Evolutionary conservation across 2,888 invertebrate species (phyloP), one percentile per base, ranked within the genome.

Genomic region (Tinea semifulvella): DNA sequence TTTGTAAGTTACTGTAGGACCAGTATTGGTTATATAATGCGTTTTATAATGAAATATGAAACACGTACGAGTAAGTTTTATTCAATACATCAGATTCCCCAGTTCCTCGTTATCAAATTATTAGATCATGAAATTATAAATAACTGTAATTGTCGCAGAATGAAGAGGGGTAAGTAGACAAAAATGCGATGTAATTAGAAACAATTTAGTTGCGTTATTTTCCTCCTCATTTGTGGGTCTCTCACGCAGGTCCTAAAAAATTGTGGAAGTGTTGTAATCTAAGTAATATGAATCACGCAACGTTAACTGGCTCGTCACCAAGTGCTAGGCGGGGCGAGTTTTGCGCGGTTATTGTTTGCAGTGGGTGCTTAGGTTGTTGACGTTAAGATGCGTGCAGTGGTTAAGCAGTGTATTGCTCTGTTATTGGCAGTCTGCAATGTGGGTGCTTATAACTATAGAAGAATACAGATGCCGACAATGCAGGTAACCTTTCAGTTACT

Each of bases 401-500:
- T 17, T 11, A 18, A 17, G 36, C n/a, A 36, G 16, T 36, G 6
- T 11, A n/a, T 2, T 14, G 17, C 20, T 7, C 2, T 40, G 13
- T 20, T 40, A 5, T 8, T 40, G 11, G 3, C 17, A 22, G 19
- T 40, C 13, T 2, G n/a, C 11, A 5, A 22, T 22, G 20, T 40
- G 40, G 11, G 20, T 20, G 40, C 40, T 19, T 40, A 40, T 18
- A 40, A 22, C 14, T 22, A 10, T 22, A 14, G 40, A 11, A 40
- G 40, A 13, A 14, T 40, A 13, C 40, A 20, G n/a, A 40, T 22
- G 22, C 22, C 40, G 11, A 40, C 40, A 11, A 22, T 22, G 40
- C 40, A 47, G 47, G 47, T 47, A 36, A 38, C 14, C 3, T 2
- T 13, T 13, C 10, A 27, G 6, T 31, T 31, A n/a, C n/a, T n/a